Conservation (phyloP, 2,113 vertebrate genomes). For the Oryzias curvinotus region DNA sequence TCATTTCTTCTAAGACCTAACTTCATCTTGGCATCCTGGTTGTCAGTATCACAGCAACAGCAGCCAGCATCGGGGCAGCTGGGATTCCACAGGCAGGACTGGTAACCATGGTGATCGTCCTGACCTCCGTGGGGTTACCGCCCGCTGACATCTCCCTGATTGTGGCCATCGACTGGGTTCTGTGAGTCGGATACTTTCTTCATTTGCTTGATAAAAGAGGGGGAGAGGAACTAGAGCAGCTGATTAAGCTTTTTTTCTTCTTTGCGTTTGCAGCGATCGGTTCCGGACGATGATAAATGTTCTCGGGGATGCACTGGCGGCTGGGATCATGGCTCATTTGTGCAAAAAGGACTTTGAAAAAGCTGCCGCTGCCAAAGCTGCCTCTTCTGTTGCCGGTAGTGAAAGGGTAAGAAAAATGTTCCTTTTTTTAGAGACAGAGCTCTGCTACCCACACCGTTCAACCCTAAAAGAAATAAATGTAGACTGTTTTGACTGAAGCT, state of each 20-base stretch:
- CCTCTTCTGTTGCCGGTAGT: background rate
- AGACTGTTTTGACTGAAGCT: no score
- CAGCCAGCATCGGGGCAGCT: constrained; percentile 78
- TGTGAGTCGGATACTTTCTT: constrained; percentile 61
- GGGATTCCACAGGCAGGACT: constrained; percentile 87
- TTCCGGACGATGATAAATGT: constrained; percentile 87
- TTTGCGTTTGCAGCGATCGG: constrained; percentile 72
- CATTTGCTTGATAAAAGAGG: background rate
- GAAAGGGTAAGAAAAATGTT: constrained; percentile 50
- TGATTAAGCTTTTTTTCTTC: background rate
- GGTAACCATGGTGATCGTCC: constrained; percentile 88
- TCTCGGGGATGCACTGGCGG: constrained; percentile 81
- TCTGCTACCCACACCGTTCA: no score
- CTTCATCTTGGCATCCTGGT: background rate
- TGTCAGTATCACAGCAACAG: constrained; percentile 75
- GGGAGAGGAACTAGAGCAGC: background rate
- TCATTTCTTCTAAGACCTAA: background rate
- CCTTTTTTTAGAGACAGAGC: background rate
- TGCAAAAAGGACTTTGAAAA: constrained; percentile 81
- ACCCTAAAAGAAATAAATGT: no score
- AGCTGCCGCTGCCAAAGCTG: background rate
- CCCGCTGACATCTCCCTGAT: constrained; percentile 86
- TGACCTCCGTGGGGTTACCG: constrained; percentile 86
- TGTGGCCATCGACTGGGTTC: constrained; percentile 84
- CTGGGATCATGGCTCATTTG: constrained; percentile 82